A percentile compares a stretch with the other conserved stretches of the same genome.
phyloP scores from a whole-genome alignment of 2,113 vertebrate genomes.

The Pachypanchax playfairii region DNA sequence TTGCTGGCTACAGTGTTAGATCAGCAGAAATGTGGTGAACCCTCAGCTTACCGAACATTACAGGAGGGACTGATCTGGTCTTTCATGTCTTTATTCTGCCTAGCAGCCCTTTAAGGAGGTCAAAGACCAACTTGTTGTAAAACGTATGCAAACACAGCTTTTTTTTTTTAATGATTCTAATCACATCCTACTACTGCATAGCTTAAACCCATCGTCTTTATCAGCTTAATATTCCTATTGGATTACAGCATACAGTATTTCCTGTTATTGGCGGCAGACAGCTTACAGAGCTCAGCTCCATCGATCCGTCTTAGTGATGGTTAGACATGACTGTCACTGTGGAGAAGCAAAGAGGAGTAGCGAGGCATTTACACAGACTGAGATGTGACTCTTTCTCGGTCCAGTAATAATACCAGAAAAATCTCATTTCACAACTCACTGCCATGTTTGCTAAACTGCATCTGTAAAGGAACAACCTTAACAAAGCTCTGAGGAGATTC shows the following conservation, averaged over 20 bases:
- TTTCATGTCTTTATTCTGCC: conserved; percentile 32
- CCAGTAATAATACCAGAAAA: conserved; percentile 71
- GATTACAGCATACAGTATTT: conserved; percentile 66
- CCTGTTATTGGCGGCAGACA: conserved; percentile 57
- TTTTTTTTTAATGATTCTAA: conserved; percentile 50
- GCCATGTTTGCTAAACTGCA: conserved; percentile 74
- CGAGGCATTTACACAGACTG: conserved; percentile 63
- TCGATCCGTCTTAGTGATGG: conserved; percentile 71
- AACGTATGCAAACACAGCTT: conserved; percentile 64
- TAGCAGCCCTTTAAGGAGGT: conserved; percentile 49
- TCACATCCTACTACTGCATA: conserved; percentile 47
- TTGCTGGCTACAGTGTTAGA: conserved; percentile 27
- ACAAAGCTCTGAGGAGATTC: conserved; percentile 46
- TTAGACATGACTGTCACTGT: conserved; percentile 60
- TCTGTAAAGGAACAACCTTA: conserved; percentile 49
- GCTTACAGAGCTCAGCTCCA: conserved; percentile 70
- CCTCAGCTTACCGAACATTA: conserved; percentile 24
- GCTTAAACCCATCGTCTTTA: conserved; percentile 57
- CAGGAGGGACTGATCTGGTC: conserved; percentile 22
- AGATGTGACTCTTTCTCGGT: conserved; percentile 65
- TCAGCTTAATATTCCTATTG: conserved; percentile 58
- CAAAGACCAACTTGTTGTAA: conserved; percentile 51
- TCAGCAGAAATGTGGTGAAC: conserved; percentile 57
- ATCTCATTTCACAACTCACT: conserved; percentile 81
- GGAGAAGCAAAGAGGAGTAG: conserved; percentile 40